phyloP scores from a whole-genome alignment of 2,113 vertebrate genomes.

The Ceyx cyanopectus region DNA sequence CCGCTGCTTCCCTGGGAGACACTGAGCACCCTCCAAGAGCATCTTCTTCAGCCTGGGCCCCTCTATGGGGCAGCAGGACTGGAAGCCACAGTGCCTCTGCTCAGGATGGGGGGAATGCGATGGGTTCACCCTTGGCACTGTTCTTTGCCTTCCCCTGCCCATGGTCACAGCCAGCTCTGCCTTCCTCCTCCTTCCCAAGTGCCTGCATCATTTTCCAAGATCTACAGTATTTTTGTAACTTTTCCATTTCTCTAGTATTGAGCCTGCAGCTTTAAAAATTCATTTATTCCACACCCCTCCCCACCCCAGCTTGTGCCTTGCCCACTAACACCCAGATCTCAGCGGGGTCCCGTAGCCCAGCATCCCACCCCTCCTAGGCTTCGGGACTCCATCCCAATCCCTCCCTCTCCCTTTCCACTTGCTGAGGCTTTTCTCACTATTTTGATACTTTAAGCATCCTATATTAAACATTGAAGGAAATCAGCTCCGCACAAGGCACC shows the following conservation, averaged over 20 bases:
- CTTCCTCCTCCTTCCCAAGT: conserved; percentile 46
- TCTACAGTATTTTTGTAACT: conserved; percentile 63
- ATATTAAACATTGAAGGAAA: conserved; percentile 26
- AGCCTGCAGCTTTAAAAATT: conserved; percentile 27
- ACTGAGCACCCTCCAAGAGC: not conserved
- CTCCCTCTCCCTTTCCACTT: not conserved
- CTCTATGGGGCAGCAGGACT: too few species aligned
- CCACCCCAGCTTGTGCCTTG: not conserved
- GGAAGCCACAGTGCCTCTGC: not conserved
- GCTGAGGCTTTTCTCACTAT: conserved; percentile 66
- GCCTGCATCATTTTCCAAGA: conserved; percentile 47
- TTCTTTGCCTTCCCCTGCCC: not conserved
- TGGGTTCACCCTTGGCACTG: not conserved
- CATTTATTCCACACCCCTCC: not conserved
- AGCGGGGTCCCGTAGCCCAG: not conserved
- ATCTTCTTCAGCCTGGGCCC: not conserved
- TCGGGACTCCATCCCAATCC: not conserved
- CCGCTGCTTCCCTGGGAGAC: not conserved
- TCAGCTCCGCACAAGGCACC: not conserved
- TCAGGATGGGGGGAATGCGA: not conserved
- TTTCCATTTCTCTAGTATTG: conserved; percentile 33
- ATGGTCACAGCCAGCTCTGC: not conserved
- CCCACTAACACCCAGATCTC: not conserved
- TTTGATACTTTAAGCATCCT: conserved; percentile 70
- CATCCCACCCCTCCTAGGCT: not conserved